Conservation (phyloP, 2,888 invertebrate species). For the Pemphredon lugubris region DNA sequence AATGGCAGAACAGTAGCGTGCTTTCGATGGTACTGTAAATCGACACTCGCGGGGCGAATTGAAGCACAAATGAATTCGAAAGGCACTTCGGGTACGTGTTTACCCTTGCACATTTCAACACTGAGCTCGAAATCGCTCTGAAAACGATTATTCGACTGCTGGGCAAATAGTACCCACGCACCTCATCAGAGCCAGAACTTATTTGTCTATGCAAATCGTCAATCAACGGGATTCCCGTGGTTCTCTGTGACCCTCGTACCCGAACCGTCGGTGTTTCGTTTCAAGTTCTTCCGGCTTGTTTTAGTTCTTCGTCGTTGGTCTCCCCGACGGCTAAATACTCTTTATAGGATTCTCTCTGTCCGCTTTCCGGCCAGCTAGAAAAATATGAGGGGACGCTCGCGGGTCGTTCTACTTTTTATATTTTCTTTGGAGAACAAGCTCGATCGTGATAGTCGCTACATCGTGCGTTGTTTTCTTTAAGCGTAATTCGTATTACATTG, state of each 20-base stretch:
- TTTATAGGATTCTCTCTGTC: not conserved
- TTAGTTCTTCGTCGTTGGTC: slow-evolving; percentile 1
- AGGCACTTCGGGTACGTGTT: slow-evolving; percentile 43
- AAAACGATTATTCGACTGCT: slow-evolving; percentile 73
- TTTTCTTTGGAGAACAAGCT: too few species aligned
- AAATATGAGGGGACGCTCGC: not conserved
- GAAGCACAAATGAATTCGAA: slow-evolving; percentile 36
- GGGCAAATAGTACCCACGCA: slow-evolving; percentile 49
- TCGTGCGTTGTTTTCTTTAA: too few species aligned
- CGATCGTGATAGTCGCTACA: too few species aligned
- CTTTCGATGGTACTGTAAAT: not conserved
- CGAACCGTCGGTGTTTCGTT: not conserved
- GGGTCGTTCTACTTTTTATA: not conserved
- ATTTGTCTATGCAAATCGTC: slow-evolving; percentile 80
- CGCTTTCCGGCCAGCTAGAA: not conserved
- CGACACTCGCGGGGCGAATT: not conserved
- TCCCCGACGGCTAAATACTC: too few species aligned
- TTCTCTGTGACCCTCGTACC: not conserved
- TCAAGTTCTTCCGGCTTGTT: not conserved
- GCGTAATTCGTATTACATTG: too few species aligned
- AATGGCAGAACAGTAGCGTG: not conserved
- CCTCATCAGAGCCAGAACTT: slow-evolving; percentile 74
- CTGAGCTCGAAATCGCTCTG: slow-evolving; percentile 53
- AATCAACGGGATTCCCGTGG: slow-evolving; percentile 69
- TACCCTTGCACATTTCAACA: slow-evolving; percentile 55